Evolutionary conservation across 2,888 invertebrate species (phyloP), one percentile per base, ranked within the genome.

Genomic region (Andrena marginata): DNA sequence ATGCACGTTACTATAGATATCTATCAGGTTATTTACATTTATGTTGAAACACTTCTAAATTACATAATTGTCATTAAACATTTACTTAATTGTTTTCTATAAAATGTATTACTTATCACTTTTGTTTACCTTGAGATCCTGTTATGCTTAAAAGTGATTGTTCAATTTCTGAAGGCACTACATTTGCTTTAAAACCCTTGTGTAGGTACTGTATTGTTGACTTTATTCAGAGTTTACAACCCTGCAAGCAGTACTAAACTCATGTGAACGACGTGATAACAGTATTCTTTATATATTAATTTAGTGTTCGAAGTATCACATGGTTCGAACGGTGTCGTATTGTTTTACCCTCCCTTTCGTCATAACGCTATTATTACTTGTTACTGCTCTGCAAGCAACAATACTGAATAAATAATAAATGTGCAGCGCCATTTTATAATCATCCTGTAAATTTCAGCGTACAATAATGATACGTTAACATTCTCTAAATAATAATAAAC

Each of bases 311-410:
- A 23, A 23, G 33, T 16, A 20, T 20, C 20, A 29, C 31, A 20
- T 31, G 29, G 63, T 42, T 23, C 13, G 20, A 65, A 20, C 56
- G 48, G 5, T 16, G 23, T 10, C 20, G 13, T 26, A 48, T n/a
- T n/a, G 16, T 48, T 70, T 42, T n/a, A 10, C 10, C n/a, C 10
- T 63, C 16, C 13, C n/a, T 33, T 26, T 35, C 62, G 10, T 13
- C 16, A 3, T 71, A 33, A 20, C 20, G 1, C 5, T 33, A 42
- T 48, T 74, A 56, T 72, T 65, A 20, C 29, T 35, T 51, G 74
- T 31, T 67, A 48, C 51, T 59, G 20, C 29, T 59, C 2, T 16
- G n/a, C 2, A n/a, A 31, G 1, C 16, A n/a, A 23, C 31, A 26
- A 13, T 7, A 16, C 8, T 26, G 33, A 54, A 29, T 42, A 42